Conservation (phyloP, 2,113 vertebrate species). For the Zosterops japonicus region DNA sequence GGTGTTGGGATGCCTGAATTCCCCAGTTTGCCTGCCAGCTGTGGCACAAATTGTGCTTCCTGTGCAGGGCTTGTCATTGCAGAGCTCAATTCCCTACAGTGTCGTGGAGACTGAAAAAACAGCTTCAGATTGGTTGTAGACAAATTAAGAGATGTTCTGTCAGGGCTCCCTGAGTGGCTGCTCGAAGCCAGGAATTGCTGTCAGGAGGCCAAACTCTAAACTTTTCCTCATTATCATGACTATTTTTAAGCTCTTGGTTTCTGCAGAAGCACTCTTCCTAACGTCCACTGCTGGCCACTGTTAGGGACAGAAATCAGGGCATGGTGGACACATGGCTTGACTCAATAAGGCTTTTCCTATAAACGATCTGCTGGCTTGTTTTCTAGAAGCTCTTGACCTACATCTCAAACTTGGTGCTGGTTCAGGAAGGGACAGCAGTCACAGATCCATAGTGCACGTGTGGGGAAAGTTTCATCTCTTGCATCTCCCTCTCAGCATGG, state of each 20-base stretch:
- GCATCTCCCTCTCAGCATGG: neutral
- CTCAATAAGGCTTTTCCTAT: neutral
- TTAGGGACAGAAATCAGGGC: neutral
- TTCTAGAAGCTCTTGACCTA: neutral
- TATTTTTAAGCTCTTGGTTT: neutral
- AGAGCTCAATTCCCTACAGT: neutral
- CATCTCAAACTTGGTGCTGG: neutral
- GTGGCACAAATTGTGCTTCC: neutral
- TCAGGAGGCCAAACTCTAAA: neutral
- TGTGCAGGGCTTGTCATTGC: neutral
- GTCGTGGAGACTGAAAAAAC: neutral
- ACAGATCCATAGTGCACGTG: rapidly evolving
- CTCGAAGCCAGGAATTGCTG: neutral
- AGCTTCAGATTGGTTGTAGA: neutral
- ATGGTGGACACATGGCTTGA: neutral
- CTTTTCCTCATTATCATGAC: neutral
- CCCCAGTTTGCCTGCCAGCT: neutral
- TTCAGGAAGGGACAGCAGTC: neutral
- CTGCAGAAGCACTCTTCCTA: neutral
- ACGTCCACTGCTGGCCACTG: neutral
- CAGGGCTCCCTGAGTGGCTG: neutral
- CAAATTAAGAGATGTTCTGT: neutral
- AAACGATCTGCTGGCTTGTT: neutral
- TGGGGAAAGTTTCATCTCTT: neutral
- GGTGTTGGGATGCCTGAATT: neutral